phyloP scores from a whole-genome alignment of 1,140 invertebrate species.

The Scaptodrosophila lebanonensis region DNA sequence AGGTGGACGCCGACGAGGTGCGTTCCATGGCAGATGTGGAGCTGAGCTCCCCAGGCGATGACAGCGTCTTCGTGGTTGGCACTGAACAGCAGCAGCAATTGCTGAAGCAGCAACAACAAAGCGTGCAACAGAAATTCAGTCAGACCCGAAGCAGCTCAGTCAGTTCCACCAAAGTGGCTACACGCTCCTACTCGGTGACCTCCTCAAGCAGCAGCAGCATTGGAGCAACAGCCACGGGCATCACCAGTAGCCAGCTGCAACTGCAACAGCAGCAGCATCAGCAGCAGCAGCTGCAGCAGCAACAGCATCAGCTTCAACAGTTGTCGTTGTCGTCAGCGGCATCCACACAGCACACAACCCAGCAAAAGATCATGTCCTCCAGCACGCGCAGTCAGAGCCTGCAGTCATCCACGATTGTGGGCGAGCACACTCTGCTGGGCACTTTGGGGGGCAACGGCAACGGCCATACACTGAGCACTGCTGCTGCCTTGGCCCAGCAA shows the following conservation, averaged over 20 bases:
- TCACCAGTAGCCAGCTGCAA: background rate
- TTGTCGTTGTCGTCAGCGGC: no score
- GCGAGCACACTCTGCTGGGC: conserved; percentile 28
- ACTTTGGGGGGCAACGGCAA: background rate
- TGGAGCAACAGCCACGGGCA: background rate
- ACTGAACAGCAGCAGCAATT: conserved; percentile 18
- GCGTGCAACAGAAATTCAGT: conserved; percentile 28
- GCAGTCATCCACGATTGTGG: conserved; percentile 65
- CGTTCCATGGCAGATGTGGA: conserved; percentile 59
- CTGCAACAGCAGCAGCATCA: conserved; percentile 17
- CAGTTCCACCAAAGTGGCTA: conserved; percentile 56
- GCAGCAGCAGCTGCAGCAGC: conserved; percentile 21
- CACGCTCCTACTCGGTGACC: conserved; percentile 61
- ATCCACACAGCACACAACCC: conserved; percentile 19
- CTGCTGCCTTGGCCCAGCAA: conserved; percentile 53
- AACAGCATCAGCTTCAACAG: conserved; percentile 12
- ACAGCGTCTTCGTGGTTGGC: conserved; percentile 25
- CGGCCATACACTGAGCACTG: conserved; percentile 21
- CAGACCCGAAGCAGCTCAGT: conserved; percentile 22
- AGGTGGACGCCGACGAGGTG: conserved; percentile 67
- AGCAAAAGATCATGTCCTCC: conserved; percentile 65
- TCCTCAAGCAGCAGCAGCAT: conserved; percentile 47
- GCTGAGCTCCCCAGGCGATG: conserved; percentile 43
- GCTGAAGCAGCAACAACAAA: conserved; percentile 9
- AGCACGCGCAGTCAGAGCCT: conserved; percentile 70